phyloP scores from a whole-genome alignment of 1,140 invertebrate genomes.

The Drosophila simulans region DNA sequence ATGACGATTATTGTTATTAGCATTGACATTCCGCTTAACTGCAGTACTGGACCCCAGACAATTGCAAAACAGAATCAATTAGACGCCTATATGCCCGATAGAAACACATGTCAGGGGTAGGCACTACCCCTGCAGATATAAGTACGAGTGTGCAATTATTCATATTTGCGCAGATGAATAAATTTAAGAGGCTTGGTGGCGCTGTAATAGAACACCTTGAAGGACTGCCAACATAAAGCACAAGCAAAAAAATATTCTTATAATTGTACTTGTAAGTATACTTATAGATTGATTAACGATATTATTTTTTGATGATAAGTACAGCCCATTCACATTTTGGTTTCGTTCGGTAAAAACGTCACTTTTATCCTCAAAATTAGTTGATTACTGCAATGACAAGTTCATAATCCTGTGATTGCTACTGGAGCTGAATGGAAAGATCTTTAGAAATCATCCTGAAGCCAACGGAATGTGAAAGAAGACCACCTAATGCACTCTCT shows the following conservation, averaged over 20 bases:
- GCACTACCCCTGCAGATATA: slow-evolving; percentile 28
- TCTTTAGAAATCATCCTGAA: not conserved
- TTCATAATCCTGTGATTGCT: too few relatives aligned
- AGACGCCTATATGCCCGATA: slow-evolving; percentile 46
- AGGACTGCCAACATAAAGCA: too few relatives aligned
- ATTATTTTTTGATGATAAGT: not conserved
- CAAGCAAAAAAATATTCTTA: not conserved
- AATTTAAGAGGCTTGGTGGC: slow-evolving; percentile 10
- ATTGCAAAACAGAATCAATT: slow-evolving; percentile 79
- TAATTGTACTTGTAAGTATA: too few relatives aligned
- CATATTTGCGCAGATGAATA: slow-evolving; percentile 39
- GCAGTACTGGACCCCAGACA: slow-evolving; percentile 63
- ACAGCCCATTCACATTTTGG: too few relatives aligned
- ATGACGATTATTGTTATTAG: slow-evolving; percentile 80
- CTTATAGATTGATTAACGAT: not conserved
- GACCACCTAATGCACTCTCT: slow-evolving; percentile 1
- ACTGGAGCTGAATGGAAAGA: too few relatives aligned
- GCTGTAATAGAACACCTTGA: too few relatives aligned
- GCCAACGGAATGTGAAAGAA: not conserved
- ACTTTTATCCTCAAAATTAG: too few relatives aligned
- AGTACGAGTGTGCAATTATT: slow-evolving; percentile 30
- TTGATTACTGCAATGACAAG: too few relatives aligned
- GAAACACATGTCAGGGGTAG: slow-evolving; percentile 17
- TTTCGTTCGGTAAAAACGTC: too few relatives aligned
- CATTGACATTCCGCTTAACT: slow-evolving; percentile 73